These are phyloP conservation scores for Atopsyche davidsoni DNA, from an alignment of 1,140 invertebrate genomes.

Conservation along the genomic window DNA sequence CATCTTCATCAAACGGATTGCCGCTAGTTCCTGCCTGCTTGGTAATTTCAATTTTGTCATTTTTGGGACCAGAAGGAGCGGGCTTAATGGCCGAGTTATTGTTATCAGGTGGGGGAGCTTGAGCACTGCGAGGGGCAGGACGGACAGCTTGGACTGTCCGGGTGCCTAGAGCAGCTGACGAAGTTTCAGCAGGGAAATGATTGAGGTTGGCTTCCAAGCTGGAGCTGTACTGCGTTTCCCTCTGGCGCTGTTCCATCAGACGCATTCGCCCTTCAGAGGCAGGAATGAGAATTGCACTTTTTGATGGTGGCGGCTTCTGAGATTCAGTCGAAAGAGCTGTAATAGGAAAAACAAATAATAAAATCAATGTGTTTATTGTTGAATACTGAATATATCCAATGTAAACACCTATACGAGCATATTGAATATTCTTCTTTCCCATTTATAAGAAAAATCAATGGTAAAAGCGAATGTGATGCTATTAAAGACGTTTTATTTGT, in stretches of 20 bases:
- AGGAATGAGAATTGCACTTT: conserved; percentile 40
- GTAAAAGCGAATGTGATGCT: too few species aligned
- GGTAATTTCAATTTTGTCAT: conserved; percentile 11
- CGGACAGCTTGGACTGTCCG: conserved; percentile 11
- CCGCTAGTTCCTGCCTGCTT: background rate
- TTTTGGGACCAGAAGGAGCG: conserved; percentile 19
- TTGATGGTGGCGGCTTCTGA: conserved; percentile 37
- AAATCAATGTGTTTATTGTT: too few species aligned
- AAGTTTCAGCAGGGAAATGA: conserved; percentile 22
- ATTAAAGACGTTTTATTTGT: too few species aligned
- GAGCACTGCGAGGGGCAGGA: too few species aligned
- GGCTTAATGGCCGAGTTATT: conserved; percentile 23
- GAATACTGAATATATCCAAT: too few species aligned
- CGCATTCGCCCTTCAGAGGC: conserved; percentile 50
- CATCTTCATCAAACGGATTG: conserved; percentile 18
- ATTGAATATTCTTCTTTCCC: too few species aligned
- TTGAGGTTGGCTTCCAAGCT: conserved; percentile 57
- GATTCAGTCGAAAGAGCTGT: conserved; percentile 37
- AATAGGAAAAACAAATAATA: conserved; percentile 12
- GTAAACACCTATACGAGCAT: too few species aligned
- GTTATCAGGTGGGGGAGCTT: too few species aligned
- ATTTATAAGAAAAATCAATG: too few species aligned
- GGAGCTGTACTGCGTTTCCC: conserved; percentile 46
- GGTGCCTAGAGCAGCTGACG: background rate
- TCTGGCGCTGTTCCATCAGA: conserved; percentile 39